Conservation (phyloP, 2,113 vertebrate genomes). For the Alouatta palliata region DNA sequence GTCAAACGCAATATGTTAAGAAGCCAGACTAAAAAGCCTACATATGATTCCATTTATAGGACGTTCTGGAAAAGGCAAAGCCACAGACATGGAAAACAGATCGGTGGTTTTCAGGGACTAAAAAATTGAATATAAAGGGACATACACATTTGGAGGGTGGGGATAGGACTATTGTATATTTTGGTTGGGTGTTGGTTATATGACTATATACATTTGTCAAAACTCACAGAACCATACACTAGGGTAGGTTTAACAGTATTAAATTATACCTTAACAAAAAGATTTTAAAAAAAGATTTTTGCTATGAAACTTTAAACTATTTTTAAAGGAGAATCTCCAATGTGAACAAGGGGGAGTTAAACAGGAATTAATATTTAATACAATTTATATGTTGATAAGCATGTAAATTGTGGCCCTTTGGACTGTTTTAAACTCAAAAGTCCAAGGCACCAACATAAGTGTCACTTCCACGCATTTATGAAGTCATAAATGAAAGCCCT, state of each 20-base stretch:
- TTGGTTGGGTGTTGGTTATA: background rate
- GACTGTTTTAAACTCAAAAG: background rate
- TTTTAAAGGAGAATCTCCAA: background rate
- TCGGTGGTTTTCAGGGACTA: background rate
- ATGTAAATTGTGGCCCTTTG: background rate
- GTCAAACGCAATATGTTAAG: background rate
- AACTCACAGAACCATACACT: background rate
- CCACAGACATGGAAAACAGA: background rate
- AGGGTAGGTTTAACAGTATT: background rate
- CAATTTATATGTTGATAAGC: background rate
- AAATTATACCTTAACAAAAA: constrained; percentile 26
- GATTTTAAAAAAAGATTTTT: background rate
- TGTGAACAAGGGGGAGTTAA: background rate
- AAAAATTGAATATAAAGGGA: background rate
- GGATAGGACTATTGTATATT: background rate
- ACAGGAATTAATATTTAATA: background rate
- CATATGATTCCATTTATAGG: background rate
- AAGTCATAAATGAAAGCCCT: background rate
- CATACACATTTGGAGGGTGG: background rate
- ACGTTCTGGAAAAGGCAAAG: constrained; percentile 27
- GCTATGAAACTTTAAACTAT: constrained; percentile 7
- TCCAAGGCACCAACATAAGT: background rate
- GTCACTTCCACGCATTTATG: background rate
- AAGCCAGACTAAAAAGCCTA: background rate
- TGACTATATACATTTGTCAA: background rate